Base-by-base conservation (phyloP, 2,113 vertebrate species). In the Pseudolaguvia tuberculata region DNA sequence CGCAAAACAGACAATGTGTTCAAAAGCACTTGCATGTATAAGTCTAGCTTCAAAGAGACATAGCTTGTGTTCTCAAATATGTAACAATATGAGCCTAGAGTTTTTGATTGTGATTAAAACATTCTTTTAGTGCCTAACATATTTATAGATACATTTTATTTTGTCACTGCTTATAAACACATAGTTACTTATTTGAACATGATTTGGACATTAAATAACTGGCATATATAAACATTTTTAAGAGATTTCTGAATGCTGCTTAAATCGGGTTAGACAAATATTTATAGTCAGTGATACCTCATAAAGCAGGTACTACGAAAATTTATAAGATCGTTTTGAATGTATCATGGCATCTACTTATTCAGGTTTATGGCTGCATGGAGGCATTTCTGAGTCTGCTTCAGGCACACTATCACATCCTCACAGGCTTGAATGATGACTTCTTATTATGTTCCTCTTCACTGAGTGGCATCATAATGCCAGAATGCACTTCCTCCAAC, bases 381-480 rank as follows among this genome's bases (percentile, higher is more conserved):
- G 73, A 75, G 63, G 66, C 73, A 58, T 55, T 45, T 55, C 47
- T 18, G 23, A 63, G 23, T 51, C 67, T 70, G 57, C 56, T 76
- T 55, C 66, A 39, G 75, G 66, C 75, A 63, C 67, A 58, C 57
- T 47, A 70, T 77, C 75, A 52, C 48, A 70, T 77, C 57, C 69
- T 63, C 50, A 25, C 67, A 63, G 57, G 55, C 67, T 61, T 61
- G 78, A 79, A 31, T 63, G 74, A 61, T 52, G 39, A 75, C 73
- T 67, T 77, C 67, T 78, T 51, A 76, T 42, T 59, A 82, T 75
- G 71, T 42, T 62, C 74, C 77, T 80, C 39, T 70, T 83, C 81
- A 77, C 71, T 76, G 78, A 78, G 80, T 78, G 61, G 52, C 66
- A 50, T 77, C 65, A 58, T 59, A 62, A 71, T 77, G 29, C 75